Evolutionary conservation across 2,113 vertebrate genomes (phyloP).

Genomic region (Saccopteryx bilineata): DNA sequence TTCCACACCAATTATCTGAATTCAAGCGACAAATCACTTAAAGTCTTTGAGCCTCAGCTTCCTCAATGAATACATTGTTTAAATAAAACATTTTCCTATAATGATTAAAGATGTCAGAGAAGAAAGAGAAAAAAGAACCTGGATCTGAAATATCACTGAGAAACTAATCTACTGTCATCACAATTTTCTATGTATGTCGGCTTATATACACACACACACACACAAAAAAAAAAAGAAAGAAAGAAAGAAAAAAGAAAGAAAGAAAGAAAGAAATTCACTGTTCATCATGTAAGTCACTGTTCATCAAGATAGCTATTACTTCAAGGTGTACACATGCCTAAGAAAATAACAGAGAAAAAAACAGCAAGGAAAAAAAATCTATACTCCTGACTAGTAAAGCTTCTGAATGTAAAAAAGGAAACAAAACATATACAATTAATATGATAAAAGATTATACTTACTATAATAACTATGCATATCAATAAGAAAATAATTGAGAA

Average conservation of each 20-base stretch:
- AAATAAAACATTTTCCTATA: not conserved
- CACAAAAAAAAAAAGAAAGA: not conserved
- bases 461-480: not conserved
- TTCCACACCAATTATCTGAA: not conserved
- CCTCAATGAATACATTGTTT: not conserved
- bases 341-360: not conserved
- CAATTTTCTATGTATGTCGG: not conserved
- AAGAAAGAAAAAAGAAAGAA: not conserved
- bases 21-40: not conserved
- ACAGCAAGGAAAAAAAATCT: not conserved
- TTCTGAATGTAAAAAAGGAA: not conserved
- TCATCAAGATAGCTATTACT: slow-evolving; percentile 35
- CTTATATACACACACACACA: no score
- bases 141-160: slow-evolving; percentile 48
- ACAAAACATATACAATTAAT: not conserved
- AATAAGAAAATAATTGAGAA: slow-evolving; percentile 45
- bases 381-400: not conserved
- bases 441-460: not conserved
- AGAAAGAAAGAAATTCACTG: not conserved
- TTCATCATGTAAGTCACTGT: slow-evolving; percentile 23
- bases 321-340: slow-evolving; percentile 29
- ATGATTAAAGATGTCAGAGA: not conserved
- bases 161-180: not conserved
- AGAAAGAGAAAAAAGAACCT: slow-evolving; percentile 15
- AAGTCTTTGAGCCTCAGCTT: slow-evolving; percentile 16